Conservation (phyloP, 2,797 vertebrate genomes). For the Lithobates pipiens region DNA sequence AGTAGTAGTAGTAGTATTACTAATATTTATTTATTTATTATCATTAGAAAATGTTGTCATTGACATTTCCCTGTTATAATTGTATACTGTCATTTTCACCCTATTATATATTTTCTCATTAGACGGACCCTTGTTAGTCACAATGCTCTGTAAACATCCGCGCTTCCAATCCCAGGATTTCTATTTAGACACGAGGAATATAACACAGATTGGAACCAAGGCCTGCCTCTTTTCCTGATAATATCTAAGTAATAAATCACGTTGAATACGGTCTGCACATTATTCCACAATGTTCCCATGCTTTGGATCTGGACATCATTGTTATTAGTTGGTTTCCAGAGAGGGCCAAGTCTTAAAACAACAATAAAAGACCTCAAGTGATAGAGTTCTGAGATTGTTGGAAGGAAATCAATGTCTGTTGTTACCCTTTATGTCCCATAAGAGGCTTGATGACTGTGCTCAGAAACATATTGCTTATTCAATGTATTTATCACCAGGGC, state of each 20-base stretch:
- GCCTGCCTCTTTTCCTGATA: slow-evolving; percentile 50
- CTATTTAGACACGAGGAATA: slow-evolving; percentile 44
- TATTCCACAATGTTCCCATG: slow-evolving; percentile 45
- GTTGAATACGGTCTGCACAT: slow-evolving; percentile 18
- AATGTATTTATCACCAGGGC: slow-evolving; percentile 34
- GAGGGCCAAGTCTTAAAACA: slow-evolving; percentile 51
- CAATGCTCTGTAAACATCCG: slow-evolving; percentile 24
- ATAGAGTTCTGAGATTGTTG: slow-evolving; percentile 50
- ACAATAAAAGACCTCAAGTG: slow-evolving; percentile 60
- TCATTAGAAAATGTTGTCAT: neutral
- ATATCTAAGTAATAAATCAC: slow-evolving; percentile 47
- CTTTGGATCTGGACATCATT: slow-evolving; percentile 51
- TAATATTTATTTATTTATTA: too few relatives aligned
- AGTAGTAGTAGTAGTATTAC: too few relatives aligned
- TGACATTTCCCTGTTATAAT: neutral
- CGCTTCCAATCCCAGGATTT: slow-evolving; percentile 54
- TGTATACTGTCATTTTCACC: slow-evolving; percentile 8
- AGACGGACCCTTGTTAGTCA: neutral
- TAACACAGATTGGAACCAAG: slow-evolving; percentile 6
- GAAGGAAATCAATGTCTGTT: slow-evolving; percentile 50
- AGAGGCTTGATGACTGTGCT: slow-evolving; percentile 41
- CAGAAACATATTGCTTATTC: slow-evolving; percentile 28
- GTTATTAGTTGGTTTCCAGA: slow-evolving; percentile 30
- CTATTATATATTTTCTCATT: neutral
- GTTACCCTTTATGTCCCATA: slow-evolving; percentile 51